Conservation (phyloP, 2,797 vertebrate genomes). For the Fratercula arctica region DNA sequence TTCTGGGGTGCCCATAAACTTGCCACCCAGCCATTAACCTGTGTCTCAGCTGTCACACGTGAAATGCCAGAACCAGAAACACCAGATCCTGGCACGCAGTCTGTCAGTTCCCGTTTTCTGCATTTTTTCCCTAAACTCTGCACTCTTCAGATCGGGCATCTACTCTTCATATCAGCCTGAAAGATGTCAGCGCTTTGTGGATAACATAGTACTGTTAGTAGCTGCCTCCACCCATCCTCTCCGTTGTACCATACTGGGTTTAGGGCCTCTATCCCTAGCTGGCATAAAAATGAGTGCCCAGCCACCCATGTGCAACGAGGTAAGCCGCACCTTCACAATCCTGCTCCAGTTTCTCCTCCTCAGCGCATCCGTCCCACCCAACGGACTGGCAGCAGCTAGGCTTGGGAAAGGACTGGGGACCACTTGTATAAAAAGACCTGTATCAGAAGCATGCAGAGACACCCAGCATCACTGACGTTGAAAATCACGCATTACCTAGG, state of each 20-base stretch:
- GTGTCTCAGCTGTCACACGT: not conserved
- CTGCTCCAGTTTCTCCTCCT: not conserved
- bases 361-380: fast-evolving
- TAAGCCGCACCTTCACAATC: not conserved
- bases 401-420: not conserved
- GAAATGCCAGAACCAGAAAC: not conserved
- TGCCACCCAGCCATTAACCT: too few species aligned
- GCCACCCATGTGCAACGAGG: fast-evolving
- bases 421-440: not conserved
- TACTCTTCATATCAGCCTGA: not conserved
- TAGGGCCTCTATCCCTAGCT: not conserved
- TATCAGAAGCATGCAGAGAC: not conserved
- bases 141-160: not conserved
- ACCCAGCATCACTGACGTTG: not conserved
- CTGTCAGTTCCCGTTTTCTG: not conserved
- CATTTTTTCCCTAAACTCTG: not conserved
- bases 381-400: not conserved
- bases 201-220: not conserved
- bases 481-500: not conserved
- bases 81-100: not conserved
- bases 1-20: not conserved
- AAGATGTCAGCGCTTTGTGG: not conserved
- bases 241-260: fast-evolving
- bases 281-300: fast-evolving
- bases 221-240: not conserved